These are phyloP conservation scores for Acrocyrtus sp. DNA, from an alignment of 2,888 invertebrate genomes.

Conservation along the genomic window DNA sequence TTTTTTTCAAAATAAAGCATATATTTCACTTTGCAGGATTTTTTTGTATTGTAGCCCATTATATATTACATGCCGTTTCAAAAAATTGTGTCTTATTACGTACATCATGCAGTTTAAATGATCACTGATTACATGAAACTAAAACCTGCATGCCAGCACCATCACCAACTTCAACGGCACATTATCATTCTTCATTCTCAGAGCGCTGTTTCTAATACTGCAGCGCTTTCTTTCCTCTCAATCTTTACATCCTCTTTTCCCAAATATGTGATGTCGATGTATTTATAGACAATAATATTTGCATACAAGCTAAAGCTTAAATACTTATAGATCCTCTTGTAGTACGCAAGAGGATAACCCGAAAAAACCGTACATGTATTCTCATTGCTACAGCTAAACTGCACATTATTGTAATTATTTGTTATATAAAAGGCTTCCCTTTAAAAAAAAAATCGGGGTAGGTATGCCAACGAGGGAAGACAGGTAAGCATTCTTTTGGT, in stretches of 20 bases:
- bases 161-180: background rate
- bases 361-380: no score
- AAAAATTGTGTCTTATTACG: background rate
- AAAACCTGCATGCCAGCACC: slow-evolving; percentile 21
- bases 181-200: background rate
- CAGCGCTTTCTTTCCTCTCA: background rate
- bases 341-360: no score
- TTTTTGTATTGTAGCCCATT: no score
- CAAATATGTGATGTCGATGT: background rate
- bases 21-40: no score
- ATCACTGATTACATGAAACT: slow-evolving; percentile 39
- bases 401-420: slow-evolving; percentile 24
- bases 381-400: slow-evolving; percentile 13
- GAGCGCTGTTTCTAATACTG: no score
- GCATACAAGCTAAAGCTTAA: slow-evolving; percentile 5
- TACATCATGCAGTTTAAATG: slow-evolving; percentile 7
- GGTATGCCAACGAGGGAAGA: background rate
- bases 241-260: slow-evolving; percentile 1
- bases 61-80: slow-evolving; percentile 17
- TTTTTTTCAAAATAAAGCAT: background rate
- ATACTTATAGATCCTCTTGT: slow-evolving; percentile 4
- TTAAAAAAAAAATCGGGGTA: slow-evolving; percentile 3
- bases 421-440: slow-evolving; percentile 25
- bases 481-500: background rate
- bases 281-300: background rate